Evolutionary conservation across 2,888 invertebrate species (phyloP), one percentile per base, ranked within the genome.

Genomic region (Aphelenchoides bicaudatus): DNA sequence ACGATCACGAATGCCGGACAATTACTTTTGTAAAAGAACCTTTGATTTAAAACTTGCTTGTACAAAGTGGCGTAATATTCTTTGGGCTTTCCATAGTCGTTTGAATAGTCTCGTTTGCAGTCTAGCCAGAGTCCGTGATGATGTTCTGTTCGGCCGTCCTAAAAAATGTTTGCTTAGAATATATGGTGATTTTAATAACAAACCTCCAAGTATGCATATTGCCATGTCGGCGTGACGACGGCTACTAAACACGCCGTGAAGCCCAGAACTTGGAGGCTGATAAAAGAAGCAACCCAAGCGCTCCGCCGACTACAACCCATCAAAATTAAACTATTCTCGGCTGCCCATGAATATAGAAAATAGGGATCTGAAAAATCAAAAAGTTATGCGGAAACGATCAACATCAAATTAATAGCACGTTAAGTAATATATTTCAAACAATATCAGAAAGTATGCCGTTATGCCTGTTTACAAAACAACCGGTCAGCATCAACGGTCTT

Each of bases 71-170:
- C 74, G 59, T 77, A 77, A 55, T 77, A 77, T 31, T 77, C 77
- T 21, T 72, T 58, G 6, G 74, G 61, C 49, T 73, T 38, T 21
- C 77, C 77, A 59, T 77, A 77, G 51, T 77, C 75, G 56, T 70
- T 70, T 10, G 77, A 78, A 50, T 71, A 78, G 48, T 77, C 76
- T 23, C 77, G 63, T 59, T 77, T 77, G 58, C 77, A 77, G 54
- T 77, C 77, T 37, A 76, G 59, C 77, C 77, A 77, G 5, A 77
- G 57, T 3, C 77, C 77, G 49, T 77, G 77, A 50, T 77, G 77
- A 59, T 77, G 77, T 60, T 77, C 77, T 1, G 77, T 75, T 39
- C 76, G 53, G 16, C 77, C 77, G 54, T 75, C 75, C 67, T 73
- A 39, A 23, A 60, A 63, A 29, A 10, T n/a, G 23, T n/a, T 28